Conservation (phyloP, 2,797 vertebrate species). For the Hybognathus amarus region DNA sequence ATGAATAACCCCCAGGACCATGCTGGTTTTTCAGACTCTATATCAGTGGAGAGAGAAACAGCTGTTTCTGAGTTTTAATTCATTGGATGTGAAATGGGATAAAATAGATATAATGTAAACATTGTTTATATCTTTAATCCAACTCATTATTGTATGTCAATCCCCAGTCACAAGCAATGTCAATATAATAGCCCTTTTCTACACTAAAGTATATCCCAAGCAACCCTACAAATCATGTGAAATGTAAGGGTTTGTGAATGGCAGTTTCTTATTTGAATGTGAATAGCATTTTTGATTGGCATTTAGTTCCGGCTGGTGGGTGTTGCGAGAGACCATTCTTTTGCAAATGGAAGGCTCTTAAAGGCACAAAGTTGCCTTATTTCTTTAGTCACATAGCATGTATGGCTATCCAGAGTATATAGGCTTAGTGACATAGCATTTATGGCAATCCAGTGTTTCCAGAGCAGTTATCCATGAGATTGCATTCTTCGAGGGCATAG, state of each 20-base stretch:
- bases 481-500: neutral
- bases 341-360: neutral
- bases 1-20: constrained; percentile 43
- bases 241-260: neutral
- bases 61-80: constrained; percentile 37
- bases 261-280: neutral
- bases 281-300: neutral
- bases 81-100: neutral
- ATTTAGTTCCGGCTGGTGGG: neutral
- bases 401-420: too few species aligned
- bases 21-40: constrained; percentile 27
- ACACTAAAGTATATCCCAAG: neutral
- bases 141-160: neutral
- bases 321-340: neutral
- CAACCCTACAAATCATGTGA: neutral
- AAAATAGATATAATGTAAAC: constrained; percentile 17
- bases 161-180: neutral
- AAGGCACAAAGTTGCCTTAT: neutral
- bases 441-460: neutral
- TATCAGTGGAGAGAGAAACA: constrained; percentile 22
- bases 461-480: neutral
- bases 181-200: neutral
- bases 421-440: too few species aligned
- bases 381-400: too few species aligned
- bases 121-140: constrained; percentile 11